Evolutionary conservation across 2,888 invertebrate species (phyloP).

Genomic region (Hydraecia micacea): DNA sequence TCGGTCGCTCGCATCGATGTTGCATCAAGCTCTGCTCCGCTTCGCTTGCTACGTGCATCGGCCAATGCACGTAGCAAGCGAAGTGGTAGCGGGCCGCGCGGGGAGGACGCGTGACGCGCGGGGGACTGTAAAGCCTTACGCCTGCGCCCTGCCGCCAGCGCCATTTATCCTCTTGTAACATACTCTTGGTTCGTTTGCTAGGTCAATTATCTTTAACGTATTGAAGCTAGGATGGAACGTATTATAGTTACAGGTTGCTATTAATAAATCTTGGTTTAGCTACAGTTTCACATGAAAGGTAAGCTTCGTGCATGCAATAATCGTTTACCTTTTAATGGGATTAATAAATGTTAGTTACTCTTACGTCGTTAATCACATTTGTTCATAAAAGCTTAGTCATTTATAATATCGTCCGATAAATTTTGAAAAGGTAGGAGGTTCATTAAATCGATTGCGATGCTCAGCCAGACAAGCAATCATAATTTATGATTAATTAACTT

Average conservation of each 20-base stretch:
- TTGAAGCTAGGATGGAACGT: slow-evolving; percentile 74
- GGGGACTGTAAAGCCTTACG: slow-evolving; percentile 78
- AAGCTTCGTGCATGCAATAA: not conserved
- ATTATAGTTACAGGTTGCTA: slow-evolving; percentile 43
- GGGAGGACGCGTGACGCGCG: slow-evolving; percentile 79
- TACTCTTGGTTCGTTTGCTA: slow-evolving; percentile 83
- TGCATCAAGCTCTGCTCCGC: slow-evolving; percentile 77
- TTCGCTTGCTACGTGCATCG: slow-evolving; percentile 71
- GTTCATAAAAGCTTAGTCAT: slow-evolving; percentile 65
- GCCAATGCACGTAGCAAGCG: slow-evolving; percentile 58
- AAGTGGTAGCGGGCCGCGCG: slow-evolving; percentile 71
- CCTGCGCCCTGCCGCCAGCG: slow-evolving; percentile 80
- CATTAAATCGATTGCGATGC: slow-evolving; percentile 78
- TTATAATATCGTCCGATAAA: slow-evolving; percentile 70
- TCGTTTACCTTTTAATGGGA: not conserved
- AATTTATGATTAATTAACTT: slow-evolving; percentile 78
- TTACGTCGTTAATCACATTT: slow-evolving; percentile 42
- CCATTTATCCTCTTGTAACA: slow-evolving; percentile 83
- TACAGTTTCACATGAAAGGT: slow-evolving; percentile 13
- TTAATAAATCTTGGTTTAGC: slow-evolving; percentile 24
- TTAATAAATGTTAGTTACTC: slow-evolving; percentile 5
- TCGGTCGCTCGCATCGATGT: slow-evolving; percentile 73
- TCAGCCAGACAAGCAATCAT: slow-evolving; percentile 74
- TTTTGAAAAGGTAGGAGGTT: slow-evolving; percentile 71
- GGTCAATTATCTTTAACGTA: slow-evolving; percentile 83